These are phyloP conservation scores for Elmis aenea DNA, from an alignment of 2,888 invertebrate species.

Conservation along the genomic window DNA sequence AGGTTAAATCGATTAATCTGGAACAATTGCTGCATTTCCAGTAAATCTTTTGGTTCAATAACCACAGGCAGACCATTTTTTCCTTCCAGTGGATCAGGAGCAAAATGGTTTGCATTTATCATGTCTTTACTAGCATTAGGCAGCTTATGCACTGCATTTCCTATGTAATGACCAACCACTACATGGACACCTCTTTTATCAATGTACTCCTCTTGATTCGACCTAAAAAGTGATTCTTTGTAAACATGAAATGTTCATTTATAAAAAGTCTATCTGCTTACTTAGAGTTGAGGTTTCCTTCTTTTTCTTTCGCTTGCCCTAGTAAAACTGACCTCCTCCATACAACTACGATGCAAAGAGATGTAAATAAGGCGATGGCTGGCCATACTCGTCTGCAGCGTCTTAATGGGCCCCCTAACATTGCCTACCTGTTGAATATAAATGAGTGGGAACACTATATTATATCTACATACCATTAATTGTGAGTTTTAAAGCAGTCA, in stretches of 20 bases:
- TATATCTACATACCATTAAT: too few species aligned
- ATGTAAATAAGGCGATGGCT: conserved; percentile 29
- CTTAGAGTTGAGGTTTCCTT: conserved; percentile 8
- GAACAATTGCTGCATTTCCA: conserved; percentile 73
- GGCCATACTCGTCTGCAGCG: conserved; percentile 37
- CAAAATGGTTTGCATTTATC: conserved; percentile 72
- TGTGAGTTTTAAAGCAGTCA: too few species aligned
- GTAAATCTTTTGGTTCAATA: conserved; percentile 67
- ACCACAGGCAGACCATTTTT: conserved; percentile 76
- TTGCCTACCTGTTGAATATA: conserved; percentile 19
- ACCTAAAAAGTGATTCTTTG: conserved; percentile 43
- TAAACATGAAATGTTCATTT: not conserved
- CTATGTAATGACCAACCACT: conserved; percentile 85
- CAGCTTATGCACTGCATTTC: conserved; percentile 58
- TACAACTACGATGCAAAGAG: conserved; percentile 30
- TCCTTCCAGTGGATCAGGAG: conserved; percentile 70
- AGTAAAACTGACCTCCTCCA: conserved; percentile 27
- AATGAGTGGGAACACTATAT: too few species aligned
- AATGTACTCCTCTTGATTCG: conserved; percentile 64
- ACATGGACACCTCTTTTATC: conserved; percentile 74
- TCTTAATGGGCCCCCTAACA: conserved; percentile 38
- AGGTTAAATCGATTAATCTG: conserved; percentile 84
- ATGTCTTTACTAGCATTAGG: conserved; percentile 68
- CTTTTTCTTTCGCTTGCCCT: conserved; percentile 21
- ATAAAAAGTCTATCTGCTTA: not conserved